Evolutionary conservation across 2,797 vertebrate genomes (phyloP).

Genomic region (Todus mexicanus): DNA sequence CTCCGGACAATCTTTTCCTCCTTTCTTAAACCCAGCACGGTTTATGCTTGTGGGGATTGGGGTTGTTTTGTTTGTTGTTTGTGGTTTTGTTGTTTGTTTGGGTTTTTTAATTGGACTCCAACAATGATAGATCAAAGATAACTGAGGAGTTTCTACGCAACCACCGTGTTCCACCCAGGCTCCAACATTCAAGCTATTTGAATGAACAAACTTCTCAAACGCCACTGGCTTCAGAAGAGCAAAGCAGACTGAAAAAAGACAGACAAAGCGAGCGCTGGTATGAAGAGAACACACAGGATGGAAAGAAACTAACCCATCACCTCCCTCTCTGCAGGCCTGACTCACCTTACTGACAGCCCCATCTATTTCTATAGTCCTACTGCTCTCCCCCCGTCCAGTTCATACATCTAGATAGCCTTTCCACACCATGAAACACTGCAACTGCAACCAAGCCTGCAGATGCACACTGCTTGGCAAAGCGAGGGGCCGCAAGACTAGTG

Average conservation of each 20-base stretch:
- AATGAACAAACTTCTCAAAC: background rate
- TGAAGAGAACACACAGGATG: background rate
- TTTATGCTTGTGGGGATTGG: background rate
- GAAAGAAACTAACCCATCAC: background rate
- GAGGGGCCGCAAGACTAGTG: accelerated
- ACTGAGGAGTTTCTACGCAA: background rate
- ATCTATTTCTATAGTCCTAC: background rate
- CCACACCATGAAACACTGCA: background rate
- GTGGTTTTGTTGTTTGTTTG: background rate
- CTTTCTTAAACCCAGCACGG: background rate
- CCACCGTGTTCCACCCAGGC: no score
- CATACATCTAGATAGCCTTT: accelerated
- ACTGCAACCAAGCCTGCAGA: background rate
- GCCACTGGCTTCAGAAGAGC: background rate
- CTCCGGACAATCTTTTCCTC: background rate
- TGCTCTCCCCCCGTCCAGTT: accelerated
- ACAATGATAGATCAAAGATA: background rate
- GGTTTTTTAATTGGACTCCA: background rate
- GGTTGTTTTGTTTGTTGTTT: background rate
- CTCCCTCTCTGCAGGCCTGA: background rate
- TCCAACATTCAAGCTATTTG: background rate
- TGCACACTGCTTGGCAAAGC: background rate
- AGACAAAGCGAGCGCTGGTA: background rate
- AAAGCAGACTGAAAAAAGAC: background rate
- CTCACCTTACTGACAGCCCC: background rate